Percentiles rank a stretch among this genome's conserved stretches.
phyloP scores from a whole-genome alignment of 2,888 invertebrate species.

The Drosophila phalerata region DNA sequence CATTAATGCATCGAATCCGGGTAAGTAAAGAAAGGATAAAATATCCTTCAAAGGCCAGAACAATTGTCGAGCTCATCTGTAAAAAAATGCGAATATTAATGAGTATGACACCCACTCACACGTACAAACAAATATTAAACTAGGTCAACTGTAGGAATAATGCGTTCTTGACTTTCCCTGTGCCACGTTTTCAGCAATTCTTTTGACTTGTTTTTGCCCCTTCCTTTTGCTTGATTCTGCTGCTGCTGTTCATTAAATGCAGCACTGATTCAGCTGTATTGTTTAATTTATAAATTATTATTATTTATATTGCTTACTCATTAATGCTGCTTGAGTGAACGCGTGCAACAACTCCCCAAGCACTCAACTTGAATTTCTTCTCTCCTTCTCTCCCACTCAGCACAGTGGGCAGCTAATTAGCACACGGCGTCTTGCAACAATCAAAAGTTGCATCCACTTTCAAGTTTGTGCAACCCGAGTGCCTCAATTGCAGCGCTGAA shows the following conservation, averaged over 20 bases:
- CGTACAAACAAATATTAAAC: constrained; percentile 23
- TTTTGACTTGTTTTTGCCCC: constrained; percentile 5
- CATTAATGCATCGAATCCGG: constrained; percentile 89
- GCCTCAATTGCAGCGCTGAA: constrained; percentile 15
- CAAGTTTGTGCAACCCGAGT: constrained; percentile 26
- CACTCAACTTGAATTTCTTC: constrained; percentile 8
- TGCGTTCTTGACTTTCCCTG: constrained; percentile 9
- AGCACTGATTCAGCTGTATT: constrained; percentile 32
- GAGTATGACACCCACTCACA: constrained; percentile 21
- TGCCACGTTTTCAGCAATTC: constrained; percentile 9
- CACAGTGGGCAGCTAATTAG: constrained; percentile 49
- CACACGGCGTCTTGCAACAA: constrained; percentile 48
- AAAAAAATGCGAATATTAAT: constrained; percentile 38
- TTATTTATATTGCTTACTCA: constrained; percentile 66
- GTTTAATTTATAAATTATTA: constrained; percentile 60
- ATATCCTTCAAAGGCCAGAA: neutral
- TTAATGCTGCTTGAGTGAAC: constrained; percentile 45
- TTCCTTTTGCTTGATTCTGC: neutral
- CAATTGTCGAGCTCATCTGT: constrained; percentile 16
- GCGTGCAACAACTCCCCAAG: constrained; percentile 23
- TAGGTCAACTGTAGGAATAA: constrained; percentile 45
- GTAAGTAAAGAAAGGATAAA: constrained; percentile 66
- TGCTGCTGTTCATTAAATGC: constrained; percentile 26
- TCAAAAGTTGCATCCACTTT: constrained; percentile 40
- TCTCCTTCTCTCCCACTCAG: neutral